Percentiles rank a stretch among this genome's conserved stretches.
These are phyloP conservation scores for Drosophila tristis DNA, from an alignment of 1,140 invertebrate species.

Conservation along the genomic window DNA sequence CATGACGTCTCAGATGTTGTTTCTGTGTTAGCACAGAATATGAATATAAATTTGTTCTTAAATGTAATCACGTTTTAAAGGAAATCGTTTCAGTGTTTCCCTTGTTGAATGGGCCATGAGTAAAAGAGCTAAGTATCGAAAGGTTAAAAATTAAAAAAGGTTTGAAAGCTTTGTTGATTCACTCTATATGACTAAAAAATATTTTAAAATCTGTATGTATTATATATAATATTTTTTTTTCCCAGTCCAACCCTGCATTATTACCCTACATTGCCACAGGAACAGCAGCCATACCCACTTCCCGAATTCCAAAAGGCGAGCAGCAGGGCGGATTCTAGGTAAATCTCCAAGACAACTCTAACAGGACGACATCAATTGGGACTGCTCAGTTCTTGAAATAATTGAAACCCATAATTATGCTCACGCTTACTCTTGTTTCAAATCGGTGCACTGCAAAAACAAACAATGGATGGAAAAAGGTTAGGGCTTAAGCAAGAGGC, in stretches of 20 bases:
- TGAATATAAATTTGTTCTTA: conserved; percentile 51
- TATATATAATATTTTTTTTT: neutral
- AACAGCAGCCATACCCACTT: conserved; percentile 56
- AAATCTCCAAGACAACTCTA: conserved; percentile 19
- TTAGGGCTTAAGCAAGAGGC: conserved; percentile 30
- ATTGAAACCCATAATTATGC: conserved; percentile 78
- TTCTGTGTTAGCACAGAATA: conserved; percentile 27
- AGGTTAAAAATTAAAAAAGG: neutral
- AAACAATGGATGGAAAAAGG: conserved; percentile 59
- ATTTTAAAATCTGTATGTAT: too few relatives aligned
- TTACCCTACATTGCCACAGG: conserved; percentile 35
- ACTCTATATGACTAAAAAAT: too few relatives aligned
- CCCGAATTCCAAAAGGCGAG: conserved; percentile 38
- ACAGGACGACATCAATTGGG: conserved; percentile 20
- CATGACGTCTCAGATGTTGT: conserved; percentile 52
- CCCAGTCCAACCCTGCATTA: too few relatives aligned
- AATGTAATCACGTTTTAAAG: conserved; percentile 74
- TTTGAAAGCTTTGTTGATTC: too few relatives aligned
- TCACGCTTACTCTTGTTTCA: conserved; percentile 60
- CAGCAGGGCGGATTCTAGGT: conserved; percentile 52
- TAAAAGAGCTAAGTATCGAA: conserved; percentile 5
- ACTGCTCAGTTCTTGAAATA: conserved; percentile 55
- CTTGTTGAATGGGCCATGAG: conserved; percentile 40
- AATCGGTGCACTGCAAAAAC: conserved; percentile 67
- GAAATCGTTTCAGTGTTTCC: conserved; percentile 61